Base-by-base conservation (phyloP, 2,888 invertebrate genomes). In the Oscheius sp. region DNA sequence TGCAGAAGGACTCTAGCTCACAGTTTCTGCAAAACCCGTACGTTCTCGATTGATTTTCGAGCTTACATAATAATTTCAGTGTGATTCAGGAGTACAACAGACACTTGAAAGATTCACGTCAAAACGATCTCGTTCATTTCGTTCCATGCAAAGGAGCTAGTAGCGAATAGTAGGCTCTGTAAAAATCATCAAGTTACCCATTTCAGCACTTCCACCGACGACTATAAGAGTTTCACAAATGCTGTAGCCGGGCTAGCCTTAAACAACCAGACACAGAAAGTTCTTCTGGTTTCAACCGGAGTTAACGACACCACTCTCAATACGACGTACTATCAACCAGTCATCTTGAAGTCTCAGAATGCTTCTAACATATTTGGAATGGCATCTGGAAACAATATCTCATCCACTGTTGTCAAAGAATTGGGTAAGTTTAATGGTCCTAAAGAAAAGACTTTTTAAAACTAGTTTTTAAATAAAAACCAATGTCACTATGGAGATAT, bases 81-180 rank as follows among this genome's bases (percentile, higher is more conserved):
- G 59, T 35, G 0, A 32, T 60, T 32, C 2, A 60, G 1, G 10
- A 9, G 29, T 60, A 60, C 35, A 35, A 33, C n/a, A 1, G 11
- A 2, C n/a, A 32, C 5, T 9, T 35, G 11, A 35, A 32, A 10
- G n/a, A 35, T 2, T 13, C 35, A 2, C 5, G 11, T n/a, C n/a
- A 42, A 9, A 63, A 63, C 21, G 42, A 55, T 4, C 29, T 68
- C 7, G 53, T 68, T 13, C 68, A 68, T 68, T 68, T 68, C 37
- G 55, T 68, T 2, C 68, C 68, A 11, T 68, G 68, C 35, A 29
- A 53, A 53, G 68, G 37, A 1, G 3, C 11, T 2, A 33, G 3
- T 29, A 10, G 2, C 1, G 37, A 53, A 2, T 68, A 68, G 68
- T 68, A 50, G 9, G 65, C n/a, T 33, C 32, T 7, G 29, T n/a